Evolutionary conservation across 2,888 invertebrate species (phyloP).

Genomic region (Torymus auratus): DNA sequence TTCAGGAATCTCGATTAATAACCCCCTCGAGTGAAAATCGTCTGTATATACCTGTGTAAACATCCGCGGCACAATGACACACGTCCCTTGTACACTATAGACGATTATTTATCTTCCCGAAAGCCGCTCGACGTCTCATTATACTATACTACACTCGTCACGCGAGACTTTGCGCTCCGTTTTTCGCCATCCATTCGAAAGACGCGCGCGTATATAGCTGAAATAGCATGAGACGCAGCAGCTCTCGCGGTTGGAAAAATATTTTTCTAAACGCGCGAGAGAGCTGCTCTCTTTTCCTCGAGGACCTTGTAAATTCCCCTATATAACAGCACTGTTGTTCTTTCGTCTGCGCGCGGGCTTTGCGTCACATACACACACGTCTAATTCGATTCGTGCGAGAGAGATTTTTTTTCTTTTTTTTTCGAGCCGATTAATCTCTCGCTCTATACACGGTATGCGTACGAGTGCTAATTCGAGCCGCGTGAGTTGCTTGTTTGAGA

Average conservation of each 20-base stretch:
- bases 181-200: conserved; percentile 15
- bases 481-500: not conserved
- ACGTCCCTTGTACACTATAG: too few relatives aligned
- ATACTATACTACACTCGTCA: conserved; percentile 23
- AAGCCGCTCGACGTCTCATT: conserved; percentile 1
- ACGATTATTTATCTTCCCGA: conserved; percentile 44
- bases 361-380: not conserved
- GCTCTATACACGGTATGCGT: not conserved
- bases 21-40: conserved; percentile 1
- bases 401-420: too few relatives aligned
- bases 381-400: too few relatives aligned
- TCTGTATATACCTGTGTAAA: conserved; percentile 20
- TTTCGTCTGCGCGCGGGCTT: not conserved
- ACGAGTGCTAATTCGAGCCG: conserved; percentile 10
- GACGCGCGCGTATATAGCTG: conserved; percentile 8
- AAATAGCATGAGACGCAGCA: conserved; percentile 58
- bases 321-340: not conserved
- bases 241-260: conserved; percentile 55
- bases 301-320: conserved; percentile 36
- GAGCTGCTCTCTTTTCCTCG: conserved; percentile 30
- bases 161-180: conserved; percentile 6
- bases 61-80: conserved; percentile 11
- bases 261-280: conserved; percentile 57
- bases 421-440: too few relatives aligned
- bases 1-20: conserved; percentile 37